Base-by-base conservation (phyloP, 2,888 invertebrate genomes). In the Ashinkailepas kermadecensis region DNA sequence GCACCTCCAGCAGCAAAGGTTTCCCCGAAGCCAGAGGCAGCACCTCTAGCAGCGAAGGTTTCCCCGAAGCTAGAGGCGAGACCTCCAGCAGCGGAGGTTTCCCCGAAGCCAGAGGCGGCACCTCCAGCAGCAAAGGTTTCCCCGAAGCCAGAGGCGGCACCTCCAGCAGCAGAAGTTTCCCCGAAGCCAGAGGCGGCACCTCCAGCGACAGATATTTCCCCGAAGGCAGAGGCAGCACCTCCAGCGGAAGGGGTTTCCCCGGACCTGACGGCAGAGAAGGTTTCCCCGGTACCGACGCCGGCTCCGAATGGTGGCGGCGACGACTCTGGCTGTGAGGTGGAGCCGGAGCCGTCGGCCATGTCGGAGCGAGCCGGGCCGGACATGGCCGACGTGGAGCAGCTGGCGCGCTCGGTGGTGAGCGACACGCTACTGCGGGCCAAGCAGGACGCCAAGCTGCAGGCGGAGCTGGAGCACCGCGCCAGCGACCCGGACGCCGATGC, bases 401-500 rank as follows among this genome's bases (percentile, higher is more conserved):
- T 74, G 56, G 74, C 74, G 2, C 74, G 74, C 74, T 74, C 74
- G 4, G 81, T 79, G 39, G 79, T 79, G 23, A 10, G 23, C 13
- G 58, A 59, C 79, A 79, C 58, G 7, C n/a, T 79, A 23, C 13
- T 58, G 79, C 21, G 23, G 57, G 79, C 79, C 57, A 23, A 59
- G 13, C 23, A 58, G 12, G 79, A 79, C 12, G 58, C 58, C 58
- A 79, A 25, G 58, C 58, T 79, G 23, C 79, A 79, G 79, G 58
- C 58, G 15, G 23, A 23, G 23, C 58, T 79, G 79, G 79, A 79
- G 12, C 0, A 13, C 57, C n/a, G 58, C 9, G 18, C 13, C 4
- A 1, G 23, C 23, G 79, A 79, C 23, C 79, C 57, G 23, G 80
- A 83, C 11, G 83, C 81, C 12, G 84, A 84, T 12, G 82, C 84